Percentiles rank a stretch among this genome's conserved stretches.
Conservation (phyloP, 2,888 invertebrate species). For the Drosophila mettleri region DNA sequence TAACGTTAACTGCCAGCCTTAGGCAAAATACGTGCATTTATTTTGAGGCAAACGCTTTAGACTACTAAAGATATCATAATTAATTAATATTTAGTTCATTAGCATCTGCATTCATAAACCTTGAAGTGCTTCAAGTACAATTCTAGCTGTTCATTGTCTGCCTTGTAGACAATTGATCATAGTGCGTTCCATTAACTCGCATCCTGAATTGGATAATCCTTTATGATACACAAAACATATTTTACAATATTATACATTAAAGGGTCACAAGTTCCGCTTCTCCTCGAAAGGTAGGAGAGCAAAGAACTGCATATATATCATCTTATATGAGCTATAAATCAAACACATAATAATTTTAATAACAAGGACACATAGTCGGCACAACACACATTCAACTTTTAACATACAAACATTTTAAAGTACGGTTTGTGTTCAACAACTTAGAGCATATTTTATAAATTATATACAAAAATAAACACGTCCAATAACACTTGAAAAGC, state of each 20-base stretch:
- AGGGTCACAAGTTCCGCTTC: conserved; percentile 80
- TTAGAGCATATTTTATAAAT: conserved; percentile 58
- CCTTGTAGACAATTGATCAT: conserved; percentile 83
- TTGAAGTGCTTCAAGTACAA: conserved; percentile 48
- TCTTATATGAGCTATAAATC: conserved; percentile 28
- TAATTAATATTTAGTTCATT: conserved; percentile 33
- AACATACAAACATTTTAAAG: conserved; percentile 38
- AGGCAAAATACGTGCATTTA: conserved; percentile 72
- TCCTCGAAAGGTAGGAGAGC: conserved; percentile 75
- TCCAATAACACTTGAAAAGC: conserved; percentile 44
- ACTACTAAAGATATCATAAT: conserved; percentile 3
- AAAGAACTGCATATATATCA: conserved; percentile 63
- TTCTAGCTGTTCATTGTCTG: conserved; percentile 84
- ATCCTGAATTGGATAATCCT: conserved; percentile 42
- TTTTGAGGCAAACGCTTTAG: conserved; percentile 47
- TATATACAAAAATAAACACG: conserved; percentile 59
- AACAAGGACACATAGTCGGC: conserved; percentile 56
- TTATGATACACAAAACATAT: conserved; percentile 18
- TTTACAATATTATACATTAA: conserved; percentile 55
- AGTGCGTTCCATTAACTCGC: conserved; percentile 76
- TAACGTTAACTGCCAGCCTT: conserved; percentile 70
- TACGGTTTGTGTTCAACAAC: conserved; percentile 51
- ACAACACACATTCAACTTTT: conserved; percentile 44
- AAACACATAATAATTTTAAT: conserved; percentile 34
- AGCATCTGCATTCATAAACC: conserved; percentile 36